These are phyloP conservation scores for Tolypeutes matacus DNA, from an alignment of 2,797 vertebrate genomes.

Conservation along the genomic window DNA sequence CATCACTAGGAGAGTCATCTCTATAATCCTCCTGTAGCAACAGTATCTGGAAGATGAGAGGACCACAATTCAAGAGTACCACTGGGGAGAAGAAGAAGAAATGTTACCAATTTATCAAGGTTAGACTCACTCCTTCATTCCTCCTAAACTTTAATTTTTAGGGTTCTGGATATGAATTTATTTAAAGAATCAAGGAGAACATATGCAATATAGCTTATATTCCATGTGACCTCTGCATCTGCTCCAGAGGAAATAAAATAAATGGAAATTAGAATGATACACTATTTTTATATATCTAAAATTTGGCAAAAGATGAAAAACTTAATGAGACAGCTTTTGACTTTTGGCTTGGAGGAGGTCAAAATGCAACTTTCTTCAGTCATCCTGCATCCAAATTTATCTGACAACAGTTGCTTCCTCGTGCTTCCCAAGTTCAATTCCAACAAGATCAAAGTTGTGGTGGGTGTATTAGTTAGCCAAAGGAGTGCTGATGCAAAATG, in stretches of 20 bases:
- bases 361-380: no score
- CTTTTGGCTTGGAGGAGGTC: no score
- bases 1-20: not conserved
- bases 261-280: not conserved
- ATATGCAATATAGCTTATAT: not conserved
- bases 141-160: not conserved
- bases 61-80: not conserved
- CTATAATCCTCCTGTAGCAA: not conserved
- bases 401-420: no score
- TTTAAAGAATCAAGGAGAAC: slow-evolving; percentile 18
- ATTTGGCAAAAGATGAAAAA: slow-evolving; percentile 32
- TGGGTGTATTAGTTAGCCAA: no score
- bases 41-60: not conserved
- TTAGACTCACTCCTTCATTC: not conserved
- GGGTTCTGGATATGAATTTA: not conserved
- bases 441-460: no score
- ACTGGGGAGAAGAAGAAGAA: not conserved
- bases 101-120: not conserved
- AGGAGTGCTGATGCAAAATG: no score
- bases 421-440: no score
- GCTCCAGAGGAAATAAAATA: not conserved
- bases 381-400: no score
- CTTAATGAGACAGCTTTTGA: not conserved
- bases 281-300: not conserved
- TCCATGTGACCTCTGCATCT: not conserved